A percentile compares a stretch with the other conserved stretches of the same genome.
phyloP scores from a whole-genome alignment of 2,888 invertebrate genomes.

The Quadroppia sp. region DNA sequence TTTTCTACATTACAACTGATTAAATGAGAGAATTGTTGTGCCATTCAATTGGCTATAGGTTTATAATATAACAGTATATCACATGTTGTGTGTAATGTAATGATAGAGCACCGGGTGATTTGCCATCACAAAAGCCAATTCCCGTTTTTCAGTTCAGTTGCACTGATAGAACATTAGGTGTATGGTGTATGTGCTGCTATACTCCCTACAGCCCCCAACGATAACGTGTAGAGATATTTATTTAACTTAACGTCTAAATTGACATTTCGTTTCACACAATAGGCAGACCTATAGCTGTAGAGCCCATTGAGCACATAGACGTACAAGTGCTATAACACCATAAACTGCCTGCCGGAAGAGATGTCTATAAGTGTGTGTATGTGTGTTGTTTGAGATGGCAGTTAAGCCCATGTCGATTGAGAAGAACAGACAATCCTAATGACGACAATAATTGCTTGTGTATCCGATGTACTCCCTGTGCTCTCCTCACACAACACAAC shows the following conservation, averaged over 20 bases:
- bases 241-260: conserved; percentile 5
- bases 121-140: neutral
- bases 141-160: neutral
- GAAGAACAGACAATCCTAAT: neutral
- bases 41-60: neutral
- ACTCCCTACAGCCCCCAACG: neutral
- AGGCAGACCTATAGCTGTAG: neutral
- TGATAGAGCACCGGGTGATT: neutral
- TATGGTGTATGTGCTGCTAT: too few species aligned
- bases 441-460: neutral
- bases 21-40: neutral
- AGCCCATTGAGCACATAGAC: too few species aligned
- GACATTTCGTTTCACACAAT: neutral
- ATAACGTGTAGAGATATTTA: neutral
- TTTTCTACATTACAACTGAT: neutral
- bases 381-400: neutral
- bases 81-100: neutral
- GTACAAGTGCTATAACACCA: too few species aligned
- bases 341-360: too few species aligned
- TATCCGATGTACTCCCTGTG: neutral
- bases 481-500: neutral
- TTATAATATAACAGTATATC: neutral
- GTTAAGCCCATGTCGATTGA: neutral
- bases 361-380: too few species aligned
- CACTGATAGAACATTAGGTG: neutral